Conservation (phyloP, 2,113 vertebrate species). For the Melierax canorus region DNA sequence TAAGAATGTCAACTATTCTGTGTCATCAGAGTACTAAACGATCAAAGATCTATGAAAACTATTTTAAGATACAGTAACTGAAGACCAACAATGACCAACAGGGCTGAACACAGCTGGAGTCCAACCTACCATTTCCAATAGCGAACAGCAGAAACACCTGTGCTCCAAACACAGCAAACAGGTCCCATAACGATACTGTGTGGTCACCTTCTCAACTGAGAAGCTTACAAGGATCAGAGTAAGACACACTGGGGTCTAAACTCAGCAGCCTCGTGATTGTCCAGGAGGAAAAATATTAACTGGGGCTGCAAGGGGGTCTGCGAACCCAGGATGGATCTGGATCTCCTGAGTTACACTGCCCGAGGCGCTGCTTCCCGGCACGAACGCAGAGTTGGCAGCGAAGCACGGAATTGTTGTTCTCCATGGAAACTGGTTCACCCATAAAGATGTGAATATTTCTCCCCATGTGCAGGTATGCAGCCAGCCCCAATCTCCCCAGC, state of each 20-base stretch:
- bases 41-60: not conserved
- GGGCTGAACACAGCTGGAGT: not conserved
- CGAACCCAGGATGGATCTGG: too few relatives aligned
- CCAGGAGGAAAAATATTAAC: not conserved
- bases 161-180: not conserved
- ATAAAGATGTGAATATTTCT: not conserved
- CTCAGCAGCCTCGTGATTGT: not conserved
- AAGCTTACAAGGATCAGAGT: not conserved
- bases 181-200: not conserved
- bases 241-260: not conserved
- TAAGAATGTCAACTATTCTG: not conserved
- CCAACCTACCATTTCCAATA: not conserved
- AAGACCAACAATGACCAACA: not conserved
- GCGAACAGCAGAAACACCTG: not conserved
- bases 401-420: not conserved
- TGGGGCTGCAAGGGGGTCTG: not conserved
- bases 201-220: not conserved
- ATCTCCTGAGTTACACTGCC: not conserved
- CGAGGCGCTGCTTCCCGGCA: rapidly evolving
- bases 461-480: not conserved
- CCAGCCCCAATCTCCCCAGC: not conserved
- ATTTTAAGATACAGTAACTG: not conserved
- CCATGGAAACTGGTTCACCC: not conserved
- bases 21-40: not conserved
- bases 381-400: rapidly evolving